These are phyloP conservation scores for Andrena flavipes DNA, from an alignment of 2,888 invertebrate genomes.

Conservation along the genomic window DNA sequence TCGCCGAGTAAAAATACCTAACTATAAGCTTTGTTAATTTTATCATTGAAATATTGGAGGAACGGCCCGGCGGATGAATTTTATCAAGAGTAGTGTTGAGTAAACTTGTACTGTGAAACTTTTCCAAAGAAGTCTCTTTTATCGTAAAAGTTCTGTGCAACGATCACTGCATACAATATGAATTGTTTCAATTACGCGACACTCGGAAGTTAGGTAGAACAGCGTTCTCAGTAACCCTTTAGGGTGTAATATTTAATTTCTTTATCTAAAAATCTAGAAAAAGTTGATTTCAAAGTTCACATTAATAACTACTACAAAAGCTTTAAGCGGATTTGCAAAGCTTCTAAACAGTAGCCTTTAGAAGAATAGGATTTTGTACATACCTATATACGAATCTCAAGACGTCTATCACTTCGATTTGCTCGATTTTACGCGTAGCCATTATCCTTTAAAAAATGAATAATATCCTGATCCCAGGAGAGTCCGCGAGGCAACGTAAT, in stretches of 20 bases:
- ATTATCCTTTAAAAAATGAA: constrained; percentile 51
- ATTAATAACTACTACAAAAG: not conserved
- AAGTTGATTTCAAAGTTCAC: not conserved
- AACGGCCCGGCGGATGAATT: no score
- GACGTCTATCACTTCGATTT: no score
- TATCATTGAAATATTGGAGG: no score
- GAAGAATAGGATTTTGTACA: no score
- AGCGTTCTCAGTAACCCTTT: not conserved
- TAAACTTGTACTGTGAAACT: not conserved
- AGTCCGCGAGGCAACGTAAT: constrained; percentile 67
- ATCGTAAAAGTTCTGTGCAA: no score
- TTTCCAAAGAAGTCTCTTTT: not conserved
- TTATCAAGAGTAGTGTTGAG: no score
- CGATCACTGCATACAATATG: not conserved
- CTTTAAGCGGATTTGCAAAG: constrained; percentile 1
- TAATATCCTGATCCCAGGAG: constrained; percentile 70
- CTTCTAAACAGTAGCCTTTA: no score
- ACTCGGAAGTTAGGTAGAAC: not conserved
- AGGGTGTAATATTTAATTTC: not conserved
- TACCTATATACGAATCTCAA: no score
- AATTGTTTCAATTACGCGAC: not conserved
- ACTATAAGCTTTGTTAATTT: no score
- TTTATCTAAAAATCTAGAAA: not conserved
- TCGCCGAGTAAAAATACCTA: no score
- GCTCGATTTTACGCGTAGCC: not conserved